Evolutionary conservation across 1,140 invertebrate species (phyloP), one percentile per base, ranked within the genome.

Genomic region (Zaprionus camerounensis): DNA sequence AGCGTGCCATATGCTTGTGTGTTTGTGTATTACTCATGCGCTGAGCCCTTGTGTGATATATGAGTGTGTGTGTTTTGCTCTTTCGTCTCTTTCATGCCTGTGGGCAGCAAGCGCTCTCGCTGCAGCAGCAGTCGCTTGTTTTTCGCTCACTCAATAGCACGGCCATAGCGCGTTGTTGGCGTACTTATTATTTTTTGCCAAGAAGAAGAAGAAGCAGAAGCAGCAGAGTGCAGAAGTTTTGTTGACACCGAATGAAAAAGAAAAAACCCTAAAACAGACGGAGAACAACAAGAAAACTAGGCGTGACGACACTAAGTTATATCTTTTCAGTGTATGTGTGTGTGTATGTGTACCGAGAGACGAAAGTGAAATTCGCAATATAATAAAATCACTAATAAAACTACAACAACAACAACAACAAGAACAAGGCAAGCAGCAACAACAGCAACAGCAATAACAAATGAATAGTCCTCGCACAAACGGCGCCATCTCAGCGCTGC

Each of bases 381-480:
- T 38, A 44, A 20, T 58, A 58, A 58, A 31, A 61, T 34, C 53
- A 72, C 49, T 22, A 59, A 68, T 63, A 58, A 53, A 59, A 38
- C 15, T 17, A 58, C 15, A 34, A 63, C 17, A 5, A 57, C 22
- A 61, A 24, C 11, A 24, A 59, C 59, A 65, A 34, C 44, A 24
- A 2, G 1, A 22, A 59, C 59, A 65, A 31, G 26, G 53, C 46
- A 20, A 67, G 65, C 22, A 22, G 46, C 20, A 49, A 17, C 20
- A 57, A 15, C 11, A 67, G 20, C 9, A 22, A 34, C 71, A 59
- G 36, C 61, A 72, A 66, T 11, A 76, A 70, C 78, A 85, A 87
- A 92, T 92, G 91, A 92, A 92, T 80, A 92, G 91, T 90, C 91
- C 91, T 85, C 84, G 91, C 76, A 75, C 91, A 73, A 92, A 91